Percentiles rank a stretch among this genome's conserved stretches.
Evolutionary conservation across 2,888 invertebrate species (phyloP).

Genomic region (Ganaspis brasiliensis): DNA sequence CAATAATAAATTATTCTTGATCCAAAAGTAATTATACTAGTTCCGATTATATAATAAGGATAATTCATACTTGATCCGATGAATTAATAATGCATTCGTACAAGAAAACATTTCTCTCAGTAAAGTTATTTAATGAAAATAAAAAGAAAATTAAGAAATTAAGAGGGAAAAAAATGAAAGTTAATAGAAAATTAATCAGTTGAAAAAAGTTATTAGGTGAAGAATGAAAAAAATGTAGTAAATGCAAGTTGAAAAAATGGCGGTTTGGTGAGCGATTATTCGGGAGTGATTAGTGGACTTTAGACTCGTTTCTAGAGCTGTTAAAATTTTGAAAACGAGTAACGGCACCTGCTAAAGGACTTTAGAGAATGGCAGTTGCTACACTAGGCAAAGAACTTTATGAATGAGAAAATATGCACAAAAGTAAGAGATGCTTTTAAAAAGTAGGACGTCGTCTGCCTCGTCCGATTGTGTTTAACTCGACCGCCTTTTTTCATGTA

Average conservation of each 20-base stretch:
- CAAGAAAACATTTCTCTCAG: no score
- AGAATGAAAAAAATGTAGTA: no score
- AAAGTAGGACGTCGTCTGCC: constrained; percentile 35
- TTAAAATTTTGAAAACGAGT: constrained; percentile 19
- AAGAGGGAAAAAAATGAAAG: no score
- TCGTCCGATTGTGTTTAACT: constrained; percentile 34
- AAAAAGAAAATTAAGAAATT: no score
- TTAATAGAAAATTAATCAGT: no score
- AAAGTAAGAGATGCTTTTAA: constrained; percentile 31
- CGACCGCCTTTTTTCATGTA: constrained; percentile 20
- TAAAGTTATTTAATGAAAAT: no score
- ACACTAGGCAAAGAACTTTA: constrained; percentile 21
- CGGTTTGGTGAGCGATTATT: background rate
- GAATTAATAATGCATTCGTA: no score
- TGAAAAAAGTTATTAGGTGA: no score
- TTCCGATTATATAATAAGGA: no score
- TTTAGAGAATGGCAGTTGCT: constrained; percentile 27
- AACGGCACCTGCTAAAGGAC: constrained; percentile 30
- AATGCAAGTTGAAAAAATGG: background rate
- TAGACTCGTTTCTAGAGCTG: background rate
- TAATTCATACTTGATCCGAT: no score
- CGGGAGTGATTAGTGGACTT: background rate
- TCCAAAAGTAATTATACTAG: no score
- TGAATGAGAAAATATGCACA: constrained; percentile 17
- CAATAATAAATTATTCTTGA: no score